These are phyloP conservation scores for Lithophane semibrunnea DNA, from an alignment of 2,888 invertebrate species.

Conservation along the genomic window DNA sequence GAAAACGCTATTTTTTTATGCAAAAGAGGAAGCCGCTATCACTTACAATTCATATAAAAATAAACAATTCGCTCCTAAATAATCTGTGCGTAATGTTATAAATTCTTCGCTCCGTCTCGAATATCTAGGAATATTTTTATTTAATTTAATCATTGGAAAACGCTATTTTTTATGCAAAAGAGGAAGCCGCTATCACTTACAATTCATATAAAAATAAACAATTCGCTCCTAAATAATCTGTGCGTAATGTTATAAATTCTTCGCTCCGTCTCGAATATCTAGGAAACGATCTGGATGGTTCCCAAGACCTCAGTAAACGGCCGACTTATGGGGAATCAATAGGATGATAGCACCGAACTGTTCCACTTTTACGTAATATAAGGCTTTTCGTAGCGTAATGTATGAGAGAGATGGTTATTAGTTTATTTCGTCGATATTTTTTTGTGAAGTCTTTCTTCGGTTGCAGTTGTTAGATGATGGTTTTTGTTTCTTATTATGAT, in stretches of 20 bases:
- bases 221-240: constrained; percentile 25
- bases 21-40: not conserved
- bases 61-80: constrained; percentile 14
- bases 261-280: constrained; percentile 36
- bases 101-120: constrained; percentile 33
- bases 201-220: constrained; percentile 15
- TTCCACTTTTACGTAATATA: constrained; percentile 45
- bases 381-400: constrained; percentile 14
- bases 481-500: not conserved
- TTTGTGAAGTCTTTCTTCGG: not conserved
- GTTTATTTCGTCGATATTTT: constrained; percentile 27
- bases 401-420: constrained; percentile 39
- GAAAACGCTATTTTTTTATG: not conserved
- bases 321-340: constrained; percentile 56
- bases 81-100: constrained; percentile 40
- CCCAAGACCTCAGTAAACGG: constrained; percentile 50
- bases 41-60: constrained; percentile 8
- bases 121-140: constrained; percentile 51
- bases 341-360: constrained; percentile 47
- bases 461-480: not conserved
- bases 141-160: too few species aligned
- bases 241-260: constrained; percentile 44
- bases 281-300: constrained; percentile 56
- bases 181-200: not conserved
- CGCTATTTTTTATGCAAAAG: not conserved